These are phyloP conservation scores for Copidosoma aretas DNA, from an alignment of 2,888 invertebrate genomes.

Conservation along the genomic window DNA sequence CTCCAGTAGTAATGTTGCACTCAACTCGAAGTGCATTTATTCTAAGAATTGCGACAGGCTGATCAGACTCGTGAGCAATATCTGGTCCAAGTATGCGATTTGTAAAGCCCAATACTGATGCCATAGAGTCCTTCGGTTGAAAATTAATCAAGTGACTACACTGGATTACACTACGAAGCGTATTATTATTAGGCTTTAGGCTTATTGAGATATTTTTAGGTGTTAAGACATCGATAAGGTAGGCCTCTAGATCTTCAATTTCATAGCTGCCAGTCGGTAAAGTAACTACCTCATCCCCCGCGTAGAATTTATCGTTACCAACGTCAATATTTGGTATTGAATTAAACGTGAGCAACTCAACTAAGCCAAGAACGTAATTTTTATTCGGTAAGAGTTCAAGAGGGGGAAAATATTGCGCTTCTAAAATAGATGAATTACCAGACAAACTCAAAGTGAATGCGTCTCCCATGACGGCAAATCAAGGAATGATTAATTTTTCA, in stretches of 20 bases:
- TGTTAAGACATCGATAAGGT: slow-evolving; percentile 24
- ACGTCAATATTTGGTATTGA: slow-evolving; percentile 37
- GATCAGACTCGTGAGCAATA: slow-evolving; percentile 31
- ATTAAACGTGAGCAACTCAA: slow-evolving; percentile 34
- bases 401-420: slow-evolving; percentile 49
- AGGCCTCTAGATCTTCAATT: slow-evolving; percentile 17
- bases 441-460: slow-evolving; percentile 37
- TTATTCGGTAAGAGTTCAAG: slow-evolving; percentile 43
- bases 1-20: too few species aligned
- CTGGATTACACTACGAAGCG: slow-evolving; percentile 11
- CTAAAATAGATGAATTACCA: slow-evolving; percentile 23
- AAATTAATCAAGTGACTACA: slow-evolving; percentile 37
- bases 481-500: too few species aligned
- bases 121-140: slow-evolving; percentile 33
- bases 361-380: slow-evolving; percentile 33
- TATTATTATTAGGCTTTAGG: slow-evolving; percentile 30
- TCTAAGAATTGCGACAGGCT: slow-evolving; percentile 10
- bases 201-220: slow-evolving; percentile 17
- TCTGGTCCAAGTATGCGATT: slow-evolving; percentile 27
- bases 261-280: slow-evolving; percentile 29
- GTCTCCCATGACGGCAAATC: background rate
- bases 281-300: slow-evolving; percentile 6
- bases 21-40: slow-evolving; percentile 22
- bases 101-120: slow-evolving; percentile 37
- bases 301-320: slow-evolving; percentile 24